A percentile compares a stretch with the other conserved stretches of the same genome.
phyloP scores from a whole-genome alignment of 2,113 vertebrate species.

The Turnix velox region DNA sequence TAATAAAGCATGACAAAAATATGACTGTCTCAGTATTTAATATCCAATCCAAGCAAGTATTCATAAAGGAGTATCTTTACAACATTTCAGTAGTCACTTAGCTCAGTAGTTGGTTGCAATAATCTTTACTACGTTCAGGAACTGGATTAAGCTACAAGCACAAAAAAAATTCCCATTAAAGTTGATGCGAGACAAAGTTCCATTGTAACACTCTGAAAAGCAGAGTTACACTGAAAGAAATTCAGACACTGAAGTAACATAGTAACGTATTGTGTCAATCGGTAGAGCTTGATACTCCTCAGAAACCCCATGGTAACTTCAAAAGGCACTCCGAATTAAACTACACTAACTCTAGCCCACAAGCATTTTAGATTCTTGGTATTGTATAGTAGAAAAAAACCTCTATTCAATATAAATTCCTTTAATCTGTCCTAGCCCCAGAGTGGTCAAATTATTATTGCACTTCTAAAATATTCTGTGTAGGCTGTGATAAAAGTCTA shows the following conservation, averaged over 20 bases:
- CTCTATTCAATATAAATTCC: background rate
- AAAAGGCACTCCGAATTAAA: slow-evolving; percentile 59
- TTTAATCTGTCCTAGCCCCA: slow-evolving; percentile 16
- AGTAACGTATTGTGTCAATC: slow-evolving; percentile 28
- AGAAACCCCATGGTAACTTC: background rate
- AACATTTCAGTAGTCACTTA: slow-evolving; percentile 51
- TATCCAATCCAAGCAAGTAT: slow-evolving; percentile 59
- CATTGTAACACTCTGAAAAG: background rate
- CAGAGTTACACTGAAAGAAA: background rate
- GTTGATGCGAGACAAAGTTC: background rate
- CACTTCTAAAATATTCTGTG: slow-evolving; percentile 41
- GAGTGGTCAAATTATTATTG: slow-evolving; percentile 52
- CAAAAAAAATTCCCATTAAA: background rate
- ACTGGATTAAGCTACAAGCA: background rate
- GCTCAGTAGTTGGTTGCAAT: background rate
- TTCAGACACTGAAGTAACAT: slow-evolving; percentile 18
- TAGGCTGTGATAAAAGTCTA: slow-evolving; percentile 44
- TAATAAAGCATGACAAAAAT: slow-evolving; percentile 49
- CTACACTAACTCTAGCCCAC: slow-evolving; percentile 41
- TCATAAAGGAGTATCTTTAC: slow-evolving; percentile 39
- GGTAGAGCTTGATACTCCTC: background rate
- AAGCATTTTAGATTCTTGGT: slow-evolving; percentile 4
- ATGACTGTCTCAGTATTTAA: slow-evolving; percentile 36
- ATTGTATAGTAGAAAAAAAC: background rate
- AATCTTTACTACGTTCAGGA: background rate